Evolutionary conservation across 30 jellyfish, hydroid and myxozoan species (phyloP).

Genomic region (Pseudorhiza aurosa): DNA sequence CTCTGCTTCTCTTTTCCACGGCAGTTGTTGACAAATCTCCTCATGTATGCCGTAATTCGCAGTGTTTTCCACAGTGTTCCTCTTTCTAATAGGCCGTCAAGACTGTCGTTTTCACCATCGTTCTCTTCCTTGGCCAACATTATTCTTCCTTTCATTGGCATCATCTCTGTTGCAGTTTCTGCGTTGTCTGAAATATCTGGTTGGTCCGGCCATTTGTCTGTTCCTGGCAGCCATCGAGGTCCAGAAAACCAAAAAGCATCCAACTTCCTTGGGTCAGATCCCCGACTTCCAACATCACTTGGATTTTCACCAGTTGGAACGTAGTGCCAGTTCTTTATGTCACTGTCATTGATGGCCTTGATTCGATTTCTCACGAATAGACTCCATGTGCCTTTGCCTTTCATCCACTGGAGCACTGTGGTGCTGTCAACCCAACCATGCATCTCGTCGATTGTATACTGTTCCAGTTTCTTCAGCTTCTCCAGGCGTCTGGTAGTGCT

Average conservation of each 20-base stretch:
- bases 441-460: not conserved
- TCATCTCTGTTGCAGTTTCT: constrained; percentile 9
- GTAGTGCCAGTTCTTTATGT: constrained; percentile 28
- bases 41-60: constrained; percentile 40
- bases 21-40: constrained; percentile 6
- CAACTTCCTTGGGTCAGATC: constrained; percentile 2
- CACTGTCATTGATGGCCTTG: constrained; percentile 1
- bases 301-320: constrained; percentile 62
- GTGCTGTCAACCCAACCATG: constrained; percentile 74
- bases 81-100: not conserved
- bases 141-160: constrained; percentile 4
- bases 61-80: not conserved
- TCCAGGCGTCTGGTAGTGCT: constrained; percentile 44
- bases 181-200: not conserved
- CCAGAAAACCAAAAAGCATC: constrained; percentile 32
- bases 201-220: constrained; percentile 29
- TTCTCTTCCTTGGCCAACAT: constrained; percentile 14
- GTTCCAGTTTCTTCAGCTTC: constrained; percentile 30
- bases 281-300: constrained; percentile 40
- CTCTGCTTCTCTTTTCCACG: not conserved
- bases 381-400: constrained; percentile 29
- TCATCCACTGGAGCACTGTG: constrained; percentile 61
- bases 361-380: constrained; percentile 29
- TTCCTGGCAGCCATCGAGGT: constrained; percentile 24
- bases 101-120: constrained; percentile 16